These are phyloP conservation scores for Meandrina meandrites DNA, from an alignment of 92 coral and sea anemone species.

Conservation along the genomic window DNA sequence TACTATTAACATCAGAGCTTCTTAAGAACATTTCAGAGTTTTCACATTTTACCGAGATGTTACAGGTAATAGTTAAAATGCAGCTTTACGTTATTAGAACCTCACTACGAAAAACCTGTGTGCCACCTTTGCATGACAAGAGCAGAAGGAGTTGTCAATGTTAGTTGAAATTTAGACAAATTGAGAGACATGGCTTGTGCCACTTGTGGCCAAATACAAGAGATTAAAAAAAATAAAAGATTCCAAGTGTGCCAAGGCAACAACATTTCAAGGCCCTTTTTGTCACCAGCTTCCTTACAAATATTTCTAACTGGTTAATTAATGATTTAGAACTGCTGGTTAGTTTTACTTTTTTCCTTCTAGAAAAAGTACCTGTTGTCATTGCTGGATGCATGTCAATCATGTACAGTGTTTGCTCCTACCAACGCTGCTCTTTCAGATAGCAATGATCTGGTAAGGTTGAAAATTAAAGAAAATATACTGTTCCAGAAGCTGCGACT, in stretches of 20 bases:
- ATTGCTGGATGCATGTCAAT: slow-evolving; percentile 54
- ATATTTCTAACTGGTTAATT: background rate
- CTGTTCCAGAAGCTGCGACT: background rate
- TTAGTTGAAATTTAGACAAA: no score
- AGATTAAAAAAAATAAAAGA: no score
- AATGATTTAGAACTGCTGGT: background rate
- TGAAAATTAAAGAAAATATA: background rate
- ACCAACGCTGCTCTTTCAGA: slow-evolving; percentile 45
- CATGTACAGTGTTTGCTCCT: slow-evolving; percentile 82
- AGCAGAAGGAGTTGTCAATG: no score
- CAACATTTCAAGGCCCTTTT: no score
- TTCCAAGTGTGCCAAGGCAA: no score
- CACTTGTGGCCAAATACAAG: no score
- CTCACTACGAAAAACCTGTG: no score
- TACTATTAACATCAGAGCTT: slow-evolving; percentile 46
- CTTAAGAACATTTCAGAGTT: slow-evolving; percentile 43
- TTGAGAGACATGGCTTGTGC: no score
- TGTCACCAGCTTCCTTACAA: background rate
- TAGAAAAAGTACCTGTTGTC: slow-evolving; percentile 48
- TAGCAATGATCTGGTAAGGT: slow-evolving; percentile 57
- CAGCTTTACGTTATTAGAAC: no score
- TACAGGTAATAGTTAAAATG: slow-evolving; percentile 41
- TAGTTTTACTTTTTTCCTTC: slow-evolving; percentile 18
- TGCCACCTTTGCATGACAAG: no score
- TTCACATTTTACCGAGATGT: slow-evolving; percentile 52